Conservation (phyloP, 2,113 vertebrate species). For the Anhinga anhinga region DNA sequence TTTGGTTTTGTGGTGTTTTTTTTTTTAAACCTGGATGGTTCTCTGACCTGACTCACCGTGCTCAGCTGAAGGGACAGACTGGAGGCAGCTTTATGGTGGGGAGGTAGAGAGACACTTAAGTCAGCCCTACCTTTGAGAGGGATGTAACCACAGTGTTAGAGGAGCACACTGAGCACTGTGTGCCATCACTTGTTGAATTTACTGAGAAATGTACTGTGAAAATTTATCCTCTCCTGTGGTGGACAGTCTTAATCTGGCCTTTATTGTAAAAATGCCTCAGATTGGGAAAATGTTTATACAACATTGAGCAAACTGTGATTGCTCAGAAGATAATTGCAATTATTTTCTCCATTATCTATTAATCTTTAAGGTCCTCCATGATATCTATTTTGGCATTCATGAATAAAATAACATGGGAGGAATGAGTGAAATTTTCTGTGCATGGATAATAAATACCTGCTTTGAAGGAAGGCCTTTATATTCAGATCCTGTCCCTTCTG, state of each 20-base stretch:
- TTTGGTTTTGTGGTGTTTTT: too few relatives aligned
- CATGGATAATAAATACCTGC: neutral
- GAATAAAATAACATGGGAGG: neutral
- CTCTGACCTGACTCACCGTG: neutral
- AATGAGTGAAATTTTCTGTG: neutral
- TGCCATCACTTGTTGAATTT: neutral
- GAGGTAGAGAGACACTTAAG: neutral
- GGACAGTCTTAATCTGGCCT: neutral
- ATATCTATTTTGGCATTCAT: neutral
- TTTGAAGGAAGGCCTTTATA: slow-evolving; percentile 10
- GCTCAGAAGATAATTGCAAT: neutral
- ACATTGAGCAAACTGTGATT: neutral
- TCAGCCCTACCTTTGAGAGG: neutral
- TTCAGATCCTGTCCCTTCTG: slow-evolving; percentile 4
- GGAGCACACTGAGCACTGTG: neutral
- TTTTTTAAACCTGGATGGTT: neutral
- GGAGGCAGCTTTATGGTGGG: neutral
- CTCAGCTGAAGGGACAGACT: neutral
- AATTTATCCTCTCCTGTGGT: neutral
- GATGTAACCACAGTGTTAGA: neutral
- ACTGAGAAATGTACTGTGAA: neutral
- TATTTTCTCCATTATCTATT: neutral
- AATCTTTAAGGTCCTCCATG: neutral
- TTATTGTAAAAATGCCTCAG: neutral
- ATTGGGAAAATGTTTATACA: neutral